Evolutionary conservation across 2,113 vertebrate genomes (phyloP), one percentile per base, ranked within the genome.

Genomic region (Probosciger aterrimus): DNA sequence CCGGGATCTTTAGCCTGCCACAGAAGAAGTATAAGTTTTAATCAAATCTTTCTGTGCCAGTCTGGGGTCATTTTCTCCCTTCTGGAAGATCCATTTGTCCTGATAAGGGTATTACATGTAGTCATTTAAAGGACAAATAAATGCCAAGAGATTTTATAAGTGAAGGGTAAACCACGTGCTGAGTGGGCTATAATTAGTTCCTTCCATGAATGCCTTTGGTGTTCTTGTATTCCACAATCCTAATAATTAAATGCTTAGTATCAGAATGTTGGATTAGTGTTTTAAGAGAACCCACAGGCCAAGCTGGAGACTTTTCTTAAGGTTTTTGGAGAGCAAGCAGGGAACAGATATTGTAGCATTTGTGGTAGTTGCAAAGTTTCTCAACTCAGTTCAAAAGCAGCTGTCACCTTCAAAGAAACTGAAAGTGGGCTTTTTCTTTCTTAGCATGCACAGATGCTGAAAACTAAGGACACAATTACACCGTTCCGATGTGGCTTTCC

Each of bases 161-260:
- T n/a, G 46, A 71, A 74, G 55, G 78, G 63, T 86, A 80, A 92
- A 67, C 44, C 62, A 20, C 5, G 7, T 49, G 62, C 87, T 47
- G 64, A 35, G 89, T 20, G n/a, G 43, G 41, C 41, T 62, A 12
- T 46, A 57, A 91, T 81, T 90, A 88, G 68, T 82, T 94, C 31
- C 68, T 67, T 57, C 74, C 60, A 78, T 80, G 76, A 93, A 91
- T 64, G 49, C 62, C n/a, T 76, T 39, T 71, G 44, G 77, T 92
- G 80, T 3, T 89, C 70, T 20, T 82, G 80, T 68, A 52, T 79
- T 95, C 91, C 78, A 87, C 39, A 69, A 35, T 91, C 79, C 86
- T 82, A 92, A 91, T 95, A 96, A 95, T 96, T 90, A 94, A 92
- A 90, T 33, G 44, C 76, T 83, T 78, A 47, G 59, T 17, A 86